phyloP scores from a whole-genome alignment of 2,113 vertebrate species.

The Jacana jacana region DNA sequence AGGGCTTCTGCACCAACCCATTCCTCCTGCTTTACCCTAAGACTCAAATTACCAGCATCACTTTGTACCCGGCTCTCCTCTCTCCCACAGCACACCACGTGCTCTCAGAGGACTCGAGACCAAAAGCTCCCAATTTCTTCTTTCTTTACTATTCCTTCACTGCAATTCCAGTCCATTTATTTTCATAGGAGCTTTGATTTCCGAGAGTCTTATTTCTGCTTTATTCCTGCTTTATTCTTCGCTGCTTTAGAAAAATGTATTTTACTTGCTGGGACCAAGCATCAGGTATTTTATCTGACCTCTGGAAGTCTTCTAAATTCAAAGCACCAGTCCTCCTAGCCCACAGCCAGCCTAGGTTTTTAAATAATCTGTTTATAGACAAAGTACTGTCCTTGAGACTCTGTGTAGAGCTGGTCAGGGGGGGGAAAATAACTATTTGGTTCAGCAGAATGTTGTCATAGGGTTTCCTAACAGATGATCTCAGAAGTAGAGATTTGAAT shows the following conservation, averaged over 20 bases:
- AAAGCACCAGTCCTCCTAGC: background rate
- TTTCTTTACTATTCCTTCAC: background rate
- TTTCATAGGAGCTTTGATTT: background rate
- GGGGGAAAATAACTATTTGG: accelerated
- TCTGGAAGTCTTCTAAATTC: background rate
- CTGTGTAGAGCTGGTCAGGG: accelerated
- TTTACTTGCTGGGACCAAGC: background rate
- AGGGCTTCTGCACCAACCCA: background rate
- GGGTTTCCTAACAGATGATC: accelerated
- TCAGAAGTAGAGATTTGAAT: accelerated
- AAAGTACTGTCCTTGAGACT: background rate
- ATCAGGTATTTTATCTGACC: background rate
- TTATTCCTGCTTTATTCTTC: background rate
- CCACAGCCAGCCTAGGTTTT: background rate
- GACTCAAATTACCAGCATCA: background rate
- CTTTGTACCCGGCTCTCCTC: background rate
- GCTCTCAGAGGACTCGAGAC: background rate
- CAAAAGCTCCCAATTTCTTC: background rate
- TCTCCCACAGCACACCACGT: accelerated
- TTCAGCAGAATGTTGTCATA: background rate
- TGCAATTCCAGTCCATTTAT: background rate
- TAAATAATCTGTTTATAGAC: background rate
- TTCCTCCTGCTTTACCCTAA: background rate
- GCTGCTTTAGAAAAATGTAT: background rate
- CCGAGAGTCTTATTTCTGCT: background rate